Conservation (phyloP, 2,113 vertebrate genomes). For the Calypte anna region DNA sequence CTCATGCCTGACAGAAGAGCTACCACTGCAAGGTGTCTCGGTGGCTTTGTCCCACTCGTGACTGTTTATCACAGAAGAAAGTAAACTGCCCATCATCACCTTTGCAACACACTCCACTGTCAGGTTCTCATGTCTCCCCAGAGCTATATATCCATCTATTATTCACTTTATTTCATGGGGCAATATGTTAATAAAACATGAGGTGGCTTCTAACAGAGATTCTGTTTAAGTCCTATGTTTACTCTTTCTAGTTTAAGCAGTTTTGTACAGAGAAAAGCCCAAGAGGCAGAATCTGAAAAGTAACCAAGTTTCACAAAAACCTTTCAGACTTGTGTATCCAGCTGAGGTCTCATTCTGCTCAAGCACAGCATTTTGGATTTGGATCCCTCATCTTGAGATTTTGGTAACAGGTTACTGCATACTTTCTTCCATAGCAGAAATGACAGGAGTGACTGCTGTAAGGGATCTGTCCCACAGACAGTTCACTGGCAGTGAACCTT, state of each 20-base stretch:
- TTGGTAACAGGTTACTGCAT: not conserved
- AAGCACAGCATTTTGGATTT: not conserved
- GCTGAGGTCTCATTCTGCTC: not conserved
- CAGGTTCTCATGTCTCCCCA: not conserved
- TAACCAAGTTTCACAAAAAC: not conserved
- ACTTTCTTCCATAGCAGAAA: not conserved
- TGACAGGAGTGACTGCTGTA: not conserved
- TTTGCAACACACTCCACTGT: not conserved
- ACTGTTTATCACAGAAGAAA: not conserved
- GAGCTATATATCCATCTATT: not conserved
- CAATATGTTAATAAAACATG: conserved; percentile 33
- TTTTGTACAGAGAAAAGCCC: not conserved
- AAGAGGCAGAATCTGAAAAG: not conserved
- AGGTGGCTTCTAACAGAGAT: conserved; percentile 25
- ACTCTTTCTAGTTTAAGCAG: not conserved
- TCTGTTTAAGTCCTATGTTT: conserved; percentile 10
- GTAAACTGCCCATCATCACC: not conserved
- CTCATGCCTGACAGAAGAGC: not conserved
- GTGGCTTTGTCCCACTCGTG: not conserved
- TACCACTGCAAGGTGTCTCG: not conserved
- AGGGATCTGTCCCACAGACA: not conserved
- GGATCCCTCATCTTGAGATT: not conserved
- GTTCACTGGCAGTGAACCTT: not conserved
- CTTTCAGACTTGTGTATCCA: not conserved
- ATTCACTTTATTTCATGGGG: not conserved